Conservation (phyloP, 2,888 invertebrate species). For the Euspilapteryx auroguttella region DNA sequence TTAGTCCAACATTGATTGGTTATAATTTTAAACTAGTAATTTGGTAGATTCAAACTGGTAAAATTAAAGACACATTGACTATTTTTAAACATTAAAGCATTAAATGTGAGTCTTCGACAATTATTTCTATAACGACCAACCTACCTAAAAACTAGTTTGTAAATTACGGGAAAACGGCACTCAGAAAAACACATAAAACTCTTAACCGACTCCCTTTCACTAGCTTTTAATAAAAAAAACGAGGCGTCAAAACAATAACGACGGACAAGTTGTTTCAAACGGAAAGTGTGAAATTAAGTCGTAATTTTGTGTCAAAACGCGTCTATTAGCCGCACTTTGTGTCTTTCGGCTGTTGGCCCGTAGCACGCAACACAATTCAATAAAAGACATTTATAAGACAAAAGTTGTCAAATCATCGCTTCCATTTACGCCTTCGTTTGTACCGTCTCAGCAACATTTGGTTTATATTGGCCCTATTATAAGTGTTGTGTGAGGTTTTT, state of each 20-base stretch:
- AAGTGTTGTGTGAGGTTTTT: background rate
- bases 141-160: no score
- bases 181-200: no score
- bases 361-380: slow-evolving; percentile 5
- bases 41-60: no score
- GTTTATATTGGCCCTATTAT: slow-evolving; percentile 4
- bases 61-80: no score
- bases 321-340: slow-evolving; percentile 26
- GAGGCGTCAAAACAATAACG: slow-evolving; percentile 7
- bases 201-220: slow-evolving; percentile 29
- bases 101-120: no score
- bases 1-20: no score
- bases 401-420: slow-evolving; percentile 51
- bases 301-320: slow-evolving; percentile 39
- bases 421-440: slow-evolving; percentile 39
- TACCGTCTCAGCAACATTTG: slow-evolving; percentile 24
- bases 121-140: no score
- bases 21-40: background rate
- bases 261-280: slow-evolving; percentile 31
- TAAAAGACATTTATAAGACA: slow-evolving; percentile 17
- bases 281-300: slow-evolving; percentile 42
- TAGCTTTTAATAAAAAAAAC: slow-evolving; percentile 1
- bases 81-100: no score
- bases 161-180: no score
- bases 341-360: slow-evolving; percentile 19